Conservation (phyloP, 2,888 invertebrate species). For the Drosophila eohydei region DNA sequence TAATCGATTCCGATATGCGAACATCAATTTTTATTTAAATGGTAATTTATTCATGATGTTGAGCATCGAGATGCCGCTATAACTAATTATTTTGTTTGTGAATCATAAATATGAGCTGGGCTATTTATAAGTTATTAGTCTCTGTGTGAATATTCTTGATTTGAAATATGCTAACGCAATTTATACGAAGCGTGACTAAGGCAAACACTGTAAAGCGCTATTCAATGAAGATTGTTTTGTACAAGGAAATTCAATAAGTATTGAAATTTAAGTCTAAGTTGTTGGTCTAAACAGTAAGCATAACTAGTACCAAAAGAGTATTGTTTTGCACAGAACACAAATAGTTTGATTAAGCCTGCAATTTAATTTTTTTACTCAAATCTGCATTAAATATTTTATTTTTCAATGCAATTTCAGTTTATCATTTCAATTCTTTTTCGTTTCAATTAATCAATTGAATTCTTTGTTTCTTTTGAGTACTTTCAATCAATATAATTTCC, state of each 20-base stretch:
- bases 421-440: not conserved
- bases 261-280: not conserved
- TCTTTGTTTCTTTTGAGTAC: not conserved
- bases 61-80: conserved; percentile 8
- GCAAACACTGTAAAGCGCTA: not conserved
- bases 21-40: conserved; percentile 24
- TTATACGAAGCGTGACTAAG: not conserved
- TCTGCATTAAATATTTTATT: not conserved
- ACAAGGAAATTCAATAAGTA: not conserved
- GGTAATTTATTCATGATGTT: conserved; percentile 34
- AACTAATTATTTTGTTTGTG: not conserved
- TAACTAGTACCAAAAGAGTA: not conserved
- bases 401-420: not conserved
- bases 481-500: not conserved
- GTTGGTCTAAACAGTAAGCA: not conserved
- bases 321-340: not conserved
- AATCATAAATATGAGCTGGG: not conserved
- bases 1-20: conserved; percentile 5
- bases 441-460: not conserved
- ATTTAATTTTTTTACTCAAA: not conserved
- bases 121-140: not conserved
- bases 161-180: not conserved
- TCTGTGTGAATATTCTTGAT: not conserved
- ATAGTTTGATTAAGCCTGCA: not conserved
- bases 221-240: not conserved